These are phyloP conservation scores for Seriola rivoliana DNA, from an alignment of 2,113 vertebrate species.

Conservation along the genomic window DNA sequence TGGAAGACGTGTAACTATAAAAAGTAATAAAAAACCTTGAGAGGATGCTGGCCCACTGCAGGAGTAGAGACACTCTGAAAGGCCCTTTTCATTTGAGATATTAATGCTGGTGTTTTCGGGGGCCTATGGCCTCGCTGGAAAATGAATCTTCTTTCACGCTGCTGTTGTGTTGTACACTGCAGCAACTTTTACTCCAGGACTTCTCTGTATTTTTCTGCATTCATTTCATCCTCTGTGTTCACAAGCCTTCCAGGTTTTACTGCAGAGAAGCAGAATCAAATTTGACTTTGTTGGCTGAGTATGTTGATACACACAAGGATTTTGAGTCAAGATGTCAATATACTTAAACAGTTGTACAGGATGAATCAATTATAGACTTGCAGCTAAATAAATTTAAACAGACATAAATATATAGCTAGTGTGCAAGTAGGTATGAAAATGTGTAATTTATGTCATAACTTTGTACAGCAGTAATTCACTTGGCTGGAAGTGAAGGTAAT, in stretches of 20 bases:
- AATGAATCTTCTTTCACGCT: slow-evolving; percentile 42
- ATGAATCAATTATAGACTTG: not conserved
- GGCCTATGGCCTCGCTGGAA: slow-evolving; percentile 15
- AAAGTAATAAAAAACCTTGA: not conserved
- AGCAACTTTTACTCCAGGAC: slow-evolving; percentile 28
- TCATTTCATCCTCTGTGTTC: slow-evolving; percentile 1
- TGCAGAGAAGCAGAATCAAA: slow-evolving; percentile 11
- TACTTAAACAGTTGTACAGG: not conserved
- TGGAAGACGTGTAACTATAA: not conserved
- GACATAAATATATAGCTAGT: not conserved
- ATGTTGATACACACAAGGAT: not conserved
- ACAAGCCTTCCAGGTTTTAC: slow-evolving; percentile 13
- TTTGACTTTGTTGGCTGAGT: slow-evolving; percentile 2
- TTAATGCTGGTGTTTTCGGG: not conserved
- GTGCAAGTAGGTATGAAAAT: not conserved
- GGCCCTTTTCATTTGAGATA: slow-evolving; percentile 27
- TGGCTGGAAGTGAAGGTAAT: not conserved
- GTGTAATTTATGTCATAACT: not conserved
- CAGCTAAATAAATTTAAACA: not conserved
- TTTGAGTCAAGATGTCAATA: not conserved
- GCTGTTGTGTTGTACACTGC: slow-evolving; percentile 32
- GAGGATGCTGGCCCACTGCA: slow-evolving; percentile 10
- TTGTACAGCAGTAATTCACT: not conserved
- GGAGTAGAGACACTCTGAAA: not conserved
- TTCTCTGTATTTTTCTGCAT: slow-evolving; percentile 38